A percentile compares a stretch with the other conserved stretches of the same genome.
Evolutionary conservation across 2,113 vertebrate genomes (phyloP).

Genomic region (Gymnogyps californianus): DNA sequence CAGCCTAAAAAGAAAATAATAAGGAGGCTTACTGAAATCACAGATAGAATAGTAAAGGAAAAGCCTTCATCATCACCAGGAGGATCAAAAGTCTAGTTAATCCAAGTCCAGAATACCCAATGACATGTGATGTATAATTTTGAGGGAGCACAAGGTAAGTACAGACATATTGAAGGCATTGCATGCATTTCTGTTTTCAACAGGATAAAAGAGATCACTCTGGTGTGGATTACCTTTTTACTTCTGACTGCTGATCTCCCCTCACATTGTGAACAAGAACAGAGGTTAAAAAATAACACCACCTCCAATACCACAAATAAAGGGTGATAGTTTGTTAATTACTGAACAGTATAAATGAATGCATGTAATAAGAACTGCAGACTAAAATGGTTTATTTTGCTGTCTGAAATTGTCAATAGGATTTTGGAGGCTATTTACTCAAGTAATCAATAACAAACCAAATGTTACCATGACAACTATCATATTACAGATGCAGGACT

Average conservation of each 20-base stretch:
- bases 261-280: neutral
- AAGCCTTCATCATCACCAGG: neutral
- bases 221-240: neutral
- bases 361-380: neutral
- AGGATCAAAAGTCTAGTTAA: neutral
- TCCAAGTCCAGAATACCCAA: neutral
- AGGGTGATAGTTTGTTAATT: neutral
- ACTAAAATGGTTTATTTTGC: neutral
- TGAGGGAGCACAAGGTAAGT: neutral
- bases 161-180: neutral
- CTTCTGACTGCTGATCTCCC: neutral
- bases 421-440: constrained; percentile 54
- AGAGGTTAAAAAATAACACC: neutral
- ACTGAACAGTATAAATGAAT: neutral
- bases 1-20: neutral
- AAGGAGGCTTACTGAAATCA: neutral
- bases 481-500: neutral
- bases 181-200: neutral
- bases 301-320: neutral
- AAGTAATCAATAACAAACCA: constrained; percentile 58
- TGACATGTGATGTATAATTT: neutral
- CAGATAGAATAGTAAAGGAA: neutral
- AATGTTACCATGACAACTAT: constrained; percentile 53
- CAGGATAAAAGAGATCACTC: neutral
- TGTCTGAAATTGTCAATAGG: constrained; percentile 13